Evolutionary conservation across 2,888 invertebrate species (phyloP).

Genomic region (Caenorhabditis macrosperma): DNA sequence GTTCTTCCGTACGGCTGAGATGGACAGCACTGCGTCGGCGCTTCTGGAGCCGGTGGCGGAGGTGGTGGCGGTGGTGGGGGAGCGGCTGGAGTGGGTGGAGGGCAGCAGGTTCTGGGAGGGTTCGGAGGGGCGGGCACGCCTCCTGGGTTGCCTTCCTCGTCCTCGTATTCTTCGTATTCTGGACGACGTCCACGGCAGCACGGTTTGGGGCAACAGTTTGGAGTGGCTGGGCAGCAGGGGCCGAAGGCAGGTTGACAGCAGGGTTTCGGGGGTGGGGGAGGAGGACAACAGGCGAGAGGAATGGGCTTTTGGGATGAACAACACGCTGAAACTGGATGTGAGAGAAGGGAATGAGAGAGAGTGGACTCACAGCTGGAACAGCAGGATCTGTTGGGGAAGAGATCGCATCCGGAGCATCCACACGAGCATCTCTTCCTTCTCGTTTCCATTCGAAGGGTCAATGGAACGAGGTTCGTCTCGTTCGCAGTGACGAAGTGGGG

Average conservation of each 20-base stretch:
- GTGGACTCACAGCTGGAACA: slow-evolving; percentile 69
- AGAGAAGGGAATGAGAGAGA: neutral
- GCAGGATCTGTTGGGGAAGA: slow-evolving; percentile 75
- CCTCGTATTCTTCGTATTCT: slow-evolving; percentile 72
- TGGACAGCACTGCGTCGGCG: slow-evolving; percentile 73
- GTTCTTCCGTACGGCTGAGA: slow-evolving; percentile 48
- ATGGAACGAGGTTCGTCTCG: slow-evolving; percentile 61
- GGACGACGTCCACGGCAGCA: slow-evolving; percentile 75
- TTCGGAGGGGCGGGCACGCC: slow-evolving; percentile 67
- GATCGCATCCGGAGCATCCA: slow-evolving; percentile 75
- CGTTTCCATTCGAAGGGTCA: slow-evolving; percentile 46
- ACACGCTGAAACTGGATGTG: slow-evolving; percentile 59
- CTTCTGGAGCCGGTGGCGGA: slow-evolving; percentile 76
- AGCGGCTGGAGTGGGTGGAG: slow-evolving; percentile 70
- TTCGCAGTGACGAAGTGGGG: slow-evolving; percentile 66
- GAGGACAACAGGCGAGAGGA: slow-evolving; percentile 77
- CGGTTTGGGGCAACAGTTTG: slow-evolving; percentile 73
- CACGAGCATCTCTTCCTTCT: slow-evolving; percentile 73
- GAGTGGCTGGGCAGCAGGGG: slow-evolving; percentile 76
- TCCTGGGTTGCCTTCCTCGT: slow-evolving; percentile 60
- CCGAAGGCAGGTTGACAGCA: slow-evolving; percentile 76
- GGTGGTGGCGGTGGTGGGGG: slow-evolving; percentile 76
- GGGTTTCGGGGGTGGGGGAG: slow-evolving; percentile 76
- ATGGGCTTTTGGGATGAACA: slow-evolving; percentile 68
- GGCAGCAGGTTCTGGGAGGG: slow-evolving; percentile 73